These are phyloP conservation scores for Stichodactyla mertensii DNA, from an alignment of 64 coral and sea anemone species.

Conservation along the genomic window DNA sequence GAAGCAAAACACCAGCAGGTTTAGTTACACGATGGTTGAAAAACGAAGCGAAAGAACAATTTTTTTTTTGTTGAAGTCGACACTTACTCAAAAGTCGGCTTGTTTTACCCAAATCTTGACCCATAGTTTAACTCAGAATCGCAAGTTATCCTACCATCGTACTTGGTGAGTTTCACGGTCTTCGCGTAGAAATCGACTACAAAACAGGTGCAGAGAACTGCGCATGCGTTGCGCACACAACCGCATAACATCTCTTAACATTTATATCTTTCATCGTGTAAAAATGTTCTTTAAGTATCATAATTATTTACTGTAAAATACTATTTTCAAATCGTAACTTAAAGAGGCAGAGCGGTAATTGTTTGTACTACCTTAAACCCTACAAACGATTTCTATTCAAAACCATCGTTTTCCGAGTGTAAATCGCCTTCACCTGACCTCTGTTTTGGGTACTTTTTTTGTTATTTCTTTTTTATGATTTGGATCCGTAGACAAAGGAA, in stretches of 20 bases:
- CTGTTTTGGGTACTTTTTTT: background rate
- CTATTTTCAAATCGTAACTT: background rate
- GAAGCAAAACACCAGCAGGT: background rate
- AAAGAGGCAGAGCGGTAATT: background rate
- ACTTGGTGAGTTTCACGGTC: background rate
- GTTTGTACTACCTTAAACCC: background rate
- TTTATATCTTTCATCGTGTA: background rate
- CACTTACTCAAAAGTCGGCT: conserved; percentile 63
- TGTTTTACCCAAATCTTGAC: conserved; percentile 66
- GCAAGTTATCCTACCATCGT: background rate
- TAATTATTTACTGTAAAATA: background rate
- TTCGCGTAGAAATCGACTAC: background rate
- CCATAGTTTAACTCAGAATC: conserved; percentile 21
- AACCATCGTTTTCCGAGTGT: too few species aligned
- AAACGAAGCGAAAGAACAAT: background rate
- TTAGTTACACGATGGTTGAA: background rate
- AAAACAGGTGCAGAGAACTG: conserved; percentile 24
- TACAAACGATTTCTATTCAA: background rate
- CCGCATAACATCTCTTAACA: background rate
- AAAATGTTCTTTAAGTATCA: background rate
- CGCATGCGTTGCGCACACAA: background rate
- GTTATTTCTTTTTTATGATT: background rate
- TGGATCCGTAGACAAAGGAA: background rate
- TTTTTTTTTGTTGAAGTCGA: background rate
- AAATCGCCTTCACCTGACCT: background rate